phyloP scores from a whole-genome alignment of 2,888 invertebrate species.

The Melieria picta region DNA sequence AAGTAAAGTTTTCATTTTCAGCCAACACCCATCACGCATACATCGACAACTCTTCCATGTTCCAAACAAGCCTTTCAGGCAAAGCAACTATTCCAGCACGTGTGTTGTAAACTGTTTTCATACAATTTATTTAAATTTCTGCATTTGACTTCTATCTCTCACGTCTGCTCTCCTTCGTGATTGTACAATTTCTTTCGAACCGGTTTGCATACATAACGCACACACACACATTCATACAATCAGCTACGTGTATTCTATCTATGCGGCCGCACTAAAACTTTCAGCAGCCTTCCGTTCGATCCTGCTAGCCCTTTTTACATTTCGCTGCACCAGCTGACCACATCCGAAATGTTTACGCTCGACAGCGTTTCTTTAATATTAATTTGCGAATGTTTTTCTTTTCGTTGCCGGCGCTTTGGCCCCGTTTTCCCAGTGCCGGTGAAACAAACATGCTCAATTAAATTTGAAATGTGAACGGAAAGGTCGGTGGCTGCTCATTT shows the following conservation, averaged over 20 bases:
- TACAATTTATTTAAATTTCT: no score
- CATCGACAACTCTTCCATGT: no score
- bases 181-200: no score
- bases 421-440: background rate
- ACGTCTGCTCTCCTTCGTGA: no score
- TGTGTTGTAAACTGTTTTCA: no score
- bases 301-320: background rate
- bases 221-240: background rate
- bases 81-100: no score
- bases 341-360: slow-evolving; percentile 28
- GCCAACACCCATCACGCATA: no score
- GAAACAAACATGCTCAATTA: slow-evolving; percentile 31
- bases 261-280: background rate
- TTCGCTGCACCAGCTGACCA: slow-evolving; percentile 22
- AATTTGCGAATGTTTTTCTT: slow-evolving; percentile 2
- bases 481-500: slow-evolving; percentile 25
- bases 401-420: background rate
- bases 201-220: background rate
- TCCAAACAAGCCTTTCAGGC: no score
- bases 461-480: slow-evolving; percentile 24
- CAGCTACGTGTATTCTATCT: background rate
- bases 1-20: no score
- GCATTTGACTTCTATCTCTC: no score
- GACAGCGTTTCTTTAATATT: slow-evolving; percentile 18
- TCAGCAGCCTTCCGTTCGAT: background rate